Conservation (phyloP, 2,113 vertebrate species). For the Ploceus nigricollis region DNA sequence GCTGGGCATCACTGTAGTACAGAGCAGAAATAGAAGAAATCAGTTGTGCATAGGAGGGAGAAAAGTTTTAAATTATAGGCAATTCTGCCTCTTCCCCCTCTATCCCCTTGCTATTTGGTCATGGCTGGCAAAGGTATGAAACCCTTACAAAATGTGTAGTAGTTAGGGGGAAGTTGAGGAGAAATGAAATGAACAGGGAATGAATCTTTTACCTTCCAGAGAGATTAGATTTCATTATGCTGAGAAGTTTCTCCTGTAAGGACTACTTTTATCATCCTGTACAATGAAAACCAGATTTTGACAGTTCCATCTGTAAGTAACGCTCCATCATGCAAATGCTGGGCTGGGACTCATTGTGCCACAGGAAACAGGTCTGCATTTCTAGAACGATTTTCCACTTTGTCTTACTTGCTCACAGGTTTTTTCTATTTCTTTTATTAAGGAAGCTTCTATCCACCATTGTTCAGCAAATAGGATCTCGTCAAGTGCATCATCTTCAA, state of each 20-base stretch:
- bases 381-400: neutral
- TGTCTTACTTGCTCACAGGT: neutral
- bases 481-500: neutral
- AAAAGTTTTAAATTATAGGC: neutral
- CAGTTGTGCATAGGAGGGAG: neutral
- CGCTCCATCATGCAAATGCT: neutral
- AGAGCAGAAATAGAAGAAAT: neutral
- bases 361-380: neutral
- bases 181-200: neutral
- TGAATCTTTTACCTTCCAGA: neutral
- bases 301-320: constrained; percentile 16
- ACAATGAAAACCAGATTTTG: constrained; percentile 26
- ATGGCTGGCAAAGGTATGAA: neutral
- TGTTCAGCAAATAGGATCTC: constrained; percentile 33
- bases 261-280: neutral
- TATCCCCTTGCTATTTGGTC: neutral
- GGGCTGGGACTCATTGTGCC: neutral
- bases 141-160: neutral
- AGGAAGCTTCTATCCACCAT: neutral
- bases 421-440: neutral
- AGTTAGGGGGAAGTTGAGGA: neutral
- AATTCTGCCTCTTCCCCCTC: neutral
- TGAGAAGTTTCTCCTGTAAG: neutral
- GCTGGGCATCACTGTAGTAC: neutral
- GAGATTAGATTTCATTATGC: constrained; percentile 30